Evolutionary conservation across 2,888 invertebrate genomes (phyloP), one percentile per base, ranked within the genome.

Genomic region (Adelphocoris suturalis): DNA sequence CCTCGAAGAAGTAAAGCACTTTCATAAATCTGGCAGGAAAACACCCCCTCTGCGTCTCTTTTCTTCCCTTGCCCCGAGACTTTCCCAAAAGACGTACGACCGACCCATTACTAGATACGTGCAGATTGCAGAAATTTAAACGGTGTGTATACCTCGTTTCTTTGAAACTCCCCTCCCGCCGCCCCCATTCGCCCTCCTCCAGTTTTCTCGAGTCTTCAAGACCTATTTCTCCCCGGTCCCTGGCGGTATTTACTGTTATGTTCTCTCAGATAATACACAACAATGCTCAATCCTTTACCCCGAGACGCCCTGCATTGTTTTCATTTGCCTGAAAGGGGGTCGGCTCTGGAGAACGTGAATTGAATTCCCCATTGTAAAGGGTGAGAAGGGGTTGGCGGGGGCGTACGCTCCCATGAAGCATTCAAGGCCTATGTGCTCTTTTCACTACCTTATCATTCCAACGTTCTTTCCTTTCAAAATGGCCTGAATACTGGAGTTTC

Each of bases 11-110:
- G 48, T 76, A 95, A 94, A 94, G 96, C 96, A 96, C 96, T 96
- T 96, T 96, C 96, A 96, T 96, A 96, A 96, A 96, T 96, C 96
- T 96, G 96, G 96, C 95, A 27, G 81, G 95, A 91, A 90, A 90
- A 90, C 90, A 12, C 96, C 96, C 96, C 96, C 96, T 96, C 96
- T 14, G 13, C 89, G 57, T 68, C 23, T 47, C 75, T 75, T 61
- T 61, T 61, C 61, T 61, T 82, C 82, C 47, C 28, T 80, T 80
- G 55, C 80, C 47, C 57, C 9, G 80, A 37, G 80, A 46, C 81
- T 81, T 81, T 89, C 81, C 81, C 46, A 23, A 80, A 48, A 88
- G 89, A 89, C 55, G 90, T 96, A 96, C 96, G 96, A 96, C 96
- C 96, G 96, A 96, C 96, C 96, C 96, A 96, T 96, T 96, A 96